phyloP scores from a whole-genome alignment of 2,113 vertebrate species.

The Spheniscus mendiculus region DNA sequence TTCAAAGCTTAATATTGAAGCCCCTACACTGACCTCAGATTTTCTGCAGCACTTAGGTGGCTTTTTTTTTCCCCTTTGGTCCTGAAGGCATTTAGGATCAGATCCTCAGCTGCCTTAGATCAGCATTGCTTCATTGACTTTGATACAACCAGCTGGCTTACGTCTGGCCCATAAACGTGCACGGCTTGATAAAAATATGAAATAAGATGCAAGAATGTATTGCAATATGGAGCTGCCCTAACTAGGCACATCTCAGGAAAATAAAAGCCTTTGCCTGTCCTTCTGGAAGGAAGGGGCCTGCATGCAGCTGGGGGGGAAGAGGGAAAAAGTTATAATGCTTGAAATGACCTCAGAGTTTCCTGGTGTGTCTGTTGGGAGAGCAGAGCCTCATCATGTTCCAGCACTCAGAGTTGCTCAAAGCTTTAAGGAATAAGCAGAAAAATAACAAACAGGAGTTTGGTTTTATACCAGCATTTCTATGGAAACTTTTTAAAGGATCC shows the following conservation, averaged over 20 bases:
- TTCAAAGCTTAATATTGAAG: neutral
- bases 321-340: neutral
- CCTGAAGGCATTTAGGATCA: neutral
- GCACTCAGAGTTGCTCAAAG: neutral
- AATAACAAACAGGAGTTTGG: neutral
- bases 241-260: neutral
- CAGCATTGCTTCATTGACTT: neutral
- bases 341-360: constrained; percentile 59
- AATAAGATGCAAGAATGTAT: neutral
- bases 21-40: neutral
- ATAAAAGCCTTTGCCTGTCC: neutral
- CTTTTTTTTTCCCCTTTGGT: neutral
- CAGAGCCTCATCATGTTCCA: neutral
- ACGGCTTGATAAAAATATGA: neutral
- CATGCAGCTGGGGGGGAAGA: neutral
- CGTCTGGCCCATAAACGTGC: neutral
- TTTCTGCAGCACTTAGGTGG: neutral
- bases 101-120: constrained; percentile 1
- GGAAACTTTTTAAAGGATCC: neutral
- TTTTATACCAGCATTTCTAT: neutral
- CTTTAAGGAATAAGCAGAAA: constrained; percentile 8
- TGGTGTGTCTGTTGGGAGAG: constrained; percentile 1
- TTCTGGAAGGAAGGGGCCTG: constrained; percentile 27
- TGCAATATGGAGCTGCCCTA: neutral
- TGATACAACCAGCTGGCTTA: neutral